Evolutionary conservation across 2,113 vertebrate species (phyloP), one percentile per base, ranked within the genome.

Genomic region (Eclectus roratus): DNA sequence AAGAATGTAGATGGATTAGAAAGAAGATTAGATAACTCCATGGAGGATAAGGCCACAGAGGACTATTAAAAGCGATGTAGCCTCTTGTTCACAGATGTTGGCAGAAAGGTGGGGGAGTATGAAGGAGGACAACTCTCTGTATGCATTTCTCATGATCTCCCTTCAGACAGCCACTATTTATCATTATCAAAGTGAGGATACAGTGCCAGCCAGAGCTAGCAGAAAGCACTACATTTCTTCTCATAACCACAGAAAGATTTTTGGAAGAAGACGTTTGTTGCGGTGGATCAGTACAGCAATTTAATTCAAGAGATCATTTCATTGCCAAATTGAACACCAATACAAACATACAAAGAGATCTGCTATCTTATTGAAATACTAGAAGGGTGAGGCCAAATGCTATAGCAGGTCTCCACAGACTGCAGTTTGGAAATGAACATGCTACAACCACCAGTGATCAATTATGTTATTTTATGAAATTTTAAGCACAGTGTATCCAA

Each of bases 21-120:
- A 90, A 69, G 47, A 85, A 76, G 63, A 94, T 88, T n/a, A 89
- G 65, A 53, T 35, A 91, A 92, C 73, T 50, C 77, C 60, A 78
- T 1, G 7, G n/a, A 80, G n/a, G 43, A 86, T 2, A 68, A 50
- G 43, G 79, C 78, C 25, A 68, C 0, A 78, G 33, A 91, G 61
- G 23, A 61, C 52, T 72, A 69, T 29, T 55, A 88, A 73, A 76
- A 31, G 25, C 2, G 2, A 82, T 47, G n/a, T 25, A 69, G 33
- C 14, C 56, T 47, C 47, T 18, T 64, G 33, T 70, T 82, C 61
- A 78, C 47, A 79, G 69, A 82, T 60, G 20, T 24, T 65, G 56
- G 61, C 31, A 35, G 69, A 81, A 87, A 89, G 33, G 35, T 39
- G 39, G 24, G 25, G 7, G 37, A 76, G 23, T 14, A 74, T 9